Conservation (phyloP, 2,797 vertebrate genomes). For the Sandelia bainsii region DNA sequence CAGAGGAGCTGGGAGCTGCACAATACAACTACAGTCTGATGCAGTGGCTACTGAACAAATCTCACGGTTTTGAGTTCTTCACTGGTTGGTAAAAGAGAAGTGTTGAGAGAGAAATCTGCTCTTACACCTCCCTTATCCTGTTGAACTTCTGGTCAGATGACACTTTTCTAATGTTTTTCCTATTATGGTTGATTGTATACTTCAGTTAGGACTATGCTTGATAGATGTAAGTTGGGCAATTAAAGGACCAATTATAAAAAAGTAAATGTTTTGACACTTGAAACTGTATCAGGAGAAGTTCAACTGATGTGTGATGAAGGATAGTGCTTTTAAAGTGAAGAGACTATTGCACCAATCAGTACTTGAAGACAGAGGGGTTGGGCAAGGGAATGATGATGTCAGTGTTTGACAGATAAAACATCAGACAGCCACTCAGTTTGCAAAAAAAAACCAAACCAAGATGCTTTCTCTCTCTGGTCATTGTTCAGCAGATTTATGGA, state of each 20-base stretch:
- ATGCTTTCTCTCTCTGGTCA: slow-evolving; percentile 57
- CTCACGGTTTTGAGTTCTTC: neutral
- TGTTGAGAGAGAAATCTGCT: neutral
- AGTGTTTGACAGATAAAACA: slow-evolving; percentile 71
- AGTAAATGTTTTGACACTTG: slow-evolving; percentile 6
- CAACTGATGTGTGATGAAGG: slow-evolving; percentile 32
- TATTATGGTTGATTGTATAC: neutral
- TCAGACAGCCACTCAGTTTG: slow-evolving; percentile 67
- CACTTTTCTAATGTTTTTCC: neutral
- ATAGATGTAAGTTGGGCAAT: neutral
- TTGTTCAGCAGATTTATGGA: slow-evolving; percentile 63
- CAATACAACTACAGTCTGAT: slow-evolving; percentile 5
- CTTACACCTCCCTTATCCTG: neutral
- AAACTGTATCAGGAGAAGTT: neutral
- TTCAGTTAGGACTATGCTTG: neutral
- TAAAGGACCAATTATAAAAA: slow-evolving; percentile 10
- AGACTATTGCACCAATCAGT: slow-evolving; percentile 45
- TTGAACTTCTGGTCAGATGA: slow-evolving; percentile 6
- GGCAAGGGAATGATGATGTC: slow-evolving; percentile 71
- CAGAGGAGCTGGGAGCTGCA: slow-evolving; percentile 35
- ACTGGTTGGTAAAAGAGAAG: neutral
- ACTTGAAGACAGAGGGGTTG: slow-evolving; percentile 53
- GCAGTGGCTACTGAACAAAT: neutral
- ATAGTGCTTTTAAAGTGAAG: slow-evolving; percentile 35
- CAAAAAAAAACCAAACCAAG: slow-evolving; percentile 44